phyloP scores from a whole-genome alignment of 2,888 invertebrate species.

The Proisotoma minuta region DNA sequence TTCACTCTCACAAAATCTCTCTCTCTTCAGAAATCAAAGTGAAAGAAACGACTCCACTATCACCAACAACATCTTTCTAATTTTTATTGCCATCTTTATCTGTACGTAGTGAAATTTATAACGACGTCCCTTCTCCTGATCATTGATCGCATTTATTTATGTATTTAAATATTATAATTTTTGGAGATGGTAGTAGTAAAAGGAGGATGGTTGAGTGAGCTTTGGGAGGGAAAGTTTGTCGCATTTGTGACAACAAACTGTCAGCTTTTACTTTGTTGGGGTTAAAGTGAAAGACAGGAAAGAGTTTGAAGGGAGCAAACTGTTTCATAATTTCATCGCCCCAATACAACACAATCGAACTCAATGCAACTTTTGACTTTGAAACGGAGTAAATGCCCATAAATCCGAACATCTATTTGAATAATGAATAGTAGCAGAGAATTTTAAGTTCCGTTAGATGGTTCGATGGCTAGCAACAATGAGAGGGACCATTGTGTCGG shows the following conservation, averaged over 20 bases:
- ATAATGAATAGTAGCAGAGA: conserved; percentile 7
- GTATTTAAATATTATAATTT: neutral
- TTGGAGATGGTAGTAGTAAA: neutral
- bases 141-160: too few relatives aligned
- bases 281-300: too few relatives aligned
- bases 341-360: too few relatives aligned
- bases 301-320: too few relatives aligned
- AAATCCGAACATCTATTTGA: conserved; percentile 4
- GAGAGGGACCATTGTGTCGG: conserved; percentile 18
- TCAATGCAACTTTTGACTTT: neutral
- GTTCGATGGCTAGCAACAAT: conserved; percentile 23
- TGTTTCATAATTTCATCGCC: too few relatives aligned
- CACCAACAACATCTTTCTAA: neutral
- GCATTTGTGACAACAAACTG: too few relatives aligned
- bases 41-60: neutral
- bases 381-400: conserved; percentile 4
- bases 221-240: neutral
- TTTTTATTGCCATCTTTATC: neutral
- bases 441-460: conserved; percentile 26
- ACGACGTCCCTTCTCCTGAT: neutral
- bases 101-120: neutral
- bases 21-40: conserved; percentile 9
- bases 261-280: too few relatives aligned
- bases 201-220: neutral
- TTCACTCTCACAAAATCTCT: conserved; percentile 11